Conservation (phyloP, 1,140 invertebrate species). For the Drosophila ercepeae region DNA sequence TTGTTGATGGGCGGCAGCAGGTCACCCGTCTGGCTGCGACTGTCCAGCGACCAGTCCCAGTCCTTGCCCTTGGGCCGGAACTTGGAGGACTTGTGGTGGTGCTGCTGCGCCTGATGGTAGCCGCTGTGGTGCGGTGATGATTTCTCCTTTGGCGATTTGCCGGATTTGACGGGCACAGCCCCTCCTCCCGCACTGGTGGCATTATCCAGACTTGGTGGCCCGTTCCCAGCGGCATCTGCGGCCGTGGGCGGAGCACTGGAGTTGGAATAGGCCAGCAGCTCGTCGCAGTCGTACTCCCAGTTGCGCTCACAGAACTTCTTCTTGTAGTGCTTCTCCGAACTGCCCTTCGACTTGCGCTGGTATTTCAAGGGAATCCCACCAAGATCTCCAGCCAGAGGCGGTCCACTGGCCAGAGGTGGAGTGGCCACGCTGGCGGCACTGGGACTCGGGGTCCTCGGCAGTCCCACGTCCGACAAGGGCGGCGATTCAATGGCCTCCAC, state of each 20-base stretch:
- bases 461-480: slow-evolving; percentile 85
- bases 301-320: slow-evolving; percentile 90
- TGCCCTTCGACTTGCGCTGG: slow-evolving; percentile 86
- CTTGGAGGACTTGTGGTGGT: slow-evolving; percentile 84
- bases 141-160: slow-evolving; percentile 75
- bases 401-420: slow-evolving; percentile 79
- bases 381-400: slow-evolving; percentile 23
- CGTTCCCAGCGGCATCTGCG: slow-evolving; percentile 69
- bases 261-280: slow-evolving; percentile 76
- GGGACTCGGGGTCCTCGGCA: slow-evolving; percentile 88
- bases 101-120: slow-evolving; percentile 45
- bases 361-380: slow-evolving; percentile 86
- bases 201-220: slow-evolving; percentile 19
- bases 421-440: slow-evolving; percentile 84
- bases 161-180: slow-evolving; percentile 42
- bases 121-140: slow-evolving; percentile 60
- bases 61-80: slow-evolving; percentile 90
- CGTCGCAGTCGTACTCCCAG: slow-evolving; percentile 86
- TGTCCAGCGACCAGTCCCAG: slow-evolving; percentile 87
- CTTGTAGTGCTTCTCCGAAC: slow-evolving; percentile 88
- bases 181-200: neutral
- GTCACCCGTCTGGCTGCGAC: slow-evolving; percentile 71
- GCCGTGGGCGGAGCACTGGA: slow-evolving; percentile 64
- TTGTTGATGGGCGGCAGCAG: slow-evolving; percentile 33
- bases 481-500: slow-evolving; percentile 84